These are phyloP conservation scores for Cromileptes altivelis DNA, from an alignment of 2,113 vertebrate species.

Conservation along the genomic window DNA sequence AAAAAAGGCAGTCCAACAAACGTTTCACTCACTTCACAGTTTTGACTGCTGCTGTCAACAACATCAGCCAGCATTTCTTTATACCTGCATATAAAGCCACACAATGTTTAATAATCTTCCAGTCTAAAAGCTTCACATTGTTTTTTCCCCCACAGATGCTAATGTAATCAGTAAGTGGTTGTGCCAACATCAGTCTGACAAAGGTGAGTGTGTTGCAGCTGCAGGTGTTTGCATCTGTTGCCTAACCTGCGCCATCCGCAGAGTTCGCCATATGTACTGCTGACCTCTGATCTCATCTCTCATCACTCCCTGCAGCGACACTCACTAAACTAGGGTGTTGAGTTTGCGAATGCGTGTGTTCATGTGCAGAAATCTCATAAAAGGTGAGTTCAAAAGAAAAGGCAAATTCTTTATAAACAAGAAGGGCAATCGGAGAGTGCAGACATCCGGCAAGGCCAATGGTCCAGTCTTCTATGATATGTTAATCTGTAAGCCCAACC, in stretches of 20 bases:
- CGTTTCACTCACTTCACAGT: neutral
- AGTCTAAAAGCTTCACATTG: neutral
- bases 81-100: neutral
- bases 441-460: no score
- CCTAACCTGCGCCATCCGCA: constrained; percentile 31
- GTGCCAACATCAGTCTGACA: constrained; percentile 41
- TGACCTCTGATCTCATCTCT: constrained; percentile 71
- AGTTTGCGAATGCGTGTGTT: constrained; percentile 25
- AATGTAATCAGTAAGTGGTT: constrained; percentile 11
- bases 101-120: neutral
- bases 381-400: constrained; percentile 28
- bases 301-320: constrained; percentile 48
- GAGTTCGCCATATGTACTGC: constrained; percentile 55
- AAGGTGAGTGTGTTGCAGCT: constrained; percentile 56
- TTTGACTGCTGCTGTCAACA: neutral
- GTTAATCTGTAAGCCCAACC: no score
- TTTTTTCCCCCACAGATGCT: neutral
- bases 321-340: constrained; percentile 43
- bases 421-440: no score
- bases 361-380: constrained; percentile 14
- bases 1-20: neutral
- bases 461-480: no score
- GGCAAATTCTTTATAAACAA: neutral
- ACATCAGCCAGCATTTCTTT: neutral
- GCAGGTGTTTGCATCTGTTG: constrained; percentile 76